Conservation (phyloP, 2,888 invertebrate genomes). For the Eledona agricola region DNA sequence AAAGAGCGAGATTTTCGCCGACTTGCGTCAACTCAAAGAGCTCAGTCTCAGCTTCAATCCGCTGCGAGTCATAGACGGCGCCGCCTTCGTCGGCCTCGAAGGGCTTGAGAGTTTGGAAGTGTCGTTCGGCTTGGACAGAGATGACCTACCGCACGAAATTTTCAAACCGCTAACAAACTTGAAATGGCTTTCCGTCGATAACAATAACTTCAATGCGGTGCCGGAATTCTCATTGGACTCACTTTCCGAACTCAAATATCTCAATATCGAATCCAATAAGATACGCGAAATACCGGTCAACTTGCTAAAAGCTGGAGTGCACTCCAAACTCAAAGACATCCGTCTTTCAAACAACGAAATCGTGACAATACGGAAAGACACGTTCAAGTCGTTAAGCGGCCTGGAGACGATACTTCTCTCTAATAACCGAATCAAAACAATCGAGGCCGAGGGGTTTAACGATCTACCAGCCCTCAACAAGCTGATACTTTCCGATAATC, state of each 20-base stretch:
- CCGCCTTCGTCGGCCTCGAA: constrained; percentile 81
- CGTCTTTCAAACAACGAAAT: constrained; percentile 85
- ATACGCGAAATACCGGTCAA: constrained; percentile 75
- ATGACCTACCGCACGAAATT: constrained; percentile 79
- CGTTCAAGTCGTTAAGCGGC: constrained; percentile 77
- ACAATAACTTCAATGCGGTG: constrained; percentile 82
- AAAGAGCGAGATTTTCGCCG: constrained; percentile 75
- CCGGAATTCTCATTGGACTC: constrained; percentile 76
- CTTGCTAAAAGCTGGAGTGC: constrained; percentile 74
- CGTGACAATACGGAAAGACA: constrained; percentile 71
- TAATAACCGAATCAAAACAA: constrained; percentile 77
- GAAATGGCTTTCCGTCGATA: constrained; percentile 86
- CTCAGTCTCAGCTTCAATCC: constrained; percentile 92
- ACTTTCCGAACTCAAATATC: constrained; percentile 76
- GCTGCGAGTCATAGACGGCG: constrained; percentile 80
- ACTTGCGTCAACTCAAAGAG: constrained; percentile 81
- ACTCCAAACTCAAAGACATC: constrained; percentile 78
- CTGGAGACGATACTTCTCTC: constrained; percentile 81
- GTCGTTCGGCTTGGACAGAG: constrained; percentile 84
- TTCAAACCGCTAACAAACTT: constrained; percentile 78
- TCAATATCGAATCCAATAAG: constrained; percentile 88
- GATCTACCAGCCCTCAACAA: constrained; percentile 82
- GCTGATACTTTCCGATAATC: constrained; percentile 85
- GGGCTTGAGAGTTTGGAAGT: constrained; percentile 84
- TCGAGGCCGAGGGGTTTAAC: constrained; percentile 77